phyloP scores from a whole-genome alignment of 2,888 invertebrate species.

The Blastobasis lacticolella region DNA sequence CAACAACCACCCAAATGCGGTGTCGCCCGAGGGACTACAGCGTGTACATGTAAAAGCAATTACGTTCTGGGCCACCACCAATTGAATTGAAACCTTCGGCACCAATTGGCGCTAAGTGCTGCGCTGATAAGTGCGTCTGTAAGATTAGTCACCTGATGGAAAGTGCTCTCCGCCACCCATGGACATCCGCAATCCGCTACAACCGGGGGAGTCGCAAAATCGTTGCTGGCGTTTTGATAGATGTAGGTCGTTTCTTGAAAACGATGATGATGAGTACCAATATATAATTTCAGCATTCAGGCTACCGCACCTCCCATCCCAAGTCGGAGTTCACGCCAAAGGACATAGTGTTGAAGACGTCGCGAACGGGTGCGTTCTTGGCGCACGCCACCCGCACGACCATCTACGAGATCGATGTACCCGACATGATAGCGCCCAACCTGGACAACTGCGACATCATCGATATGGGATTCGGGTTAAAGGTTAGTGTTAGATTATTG shows the following conservation, averaged over 20 bases:
- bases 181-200: background rate
- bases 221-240: constrained; percentile 1
- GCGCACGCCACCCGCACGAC: constrained; percentile 23
- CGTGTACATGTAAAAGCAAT: background rate
- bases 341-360: constrained; percentile 22
- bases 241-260: constrained; percentile 21
- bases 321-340: constrained; percentile 33
- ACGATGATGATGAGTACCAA: constrained; percentile 10
- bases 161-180: background rate
- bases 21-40: background rate
- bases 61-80: too few species aligned
- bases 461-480: constrained; percentile 42
- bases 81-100: too few species aligned
- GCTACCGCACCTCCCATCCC: constrained; percentile 37
- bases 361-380: constrained; percentile 33
- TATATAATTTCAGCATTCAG: background rate
- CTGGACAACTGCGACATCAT: constrained; percentile 42
- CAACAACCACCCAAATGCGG: background rate
- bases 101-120: too few species aligned
- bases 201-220: background rate
- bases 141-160: background rate
- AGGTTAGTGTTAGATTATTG: constrained; percentile 24
- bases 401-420: constrained; percentile 30
- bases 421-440: constrained; percentile 36
- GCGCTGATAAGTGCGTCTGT: too few species aligned